Base-by-base conservation (phyloP, 2,888 invertebrate species). In the Lycaena phlaeas region DNA sequence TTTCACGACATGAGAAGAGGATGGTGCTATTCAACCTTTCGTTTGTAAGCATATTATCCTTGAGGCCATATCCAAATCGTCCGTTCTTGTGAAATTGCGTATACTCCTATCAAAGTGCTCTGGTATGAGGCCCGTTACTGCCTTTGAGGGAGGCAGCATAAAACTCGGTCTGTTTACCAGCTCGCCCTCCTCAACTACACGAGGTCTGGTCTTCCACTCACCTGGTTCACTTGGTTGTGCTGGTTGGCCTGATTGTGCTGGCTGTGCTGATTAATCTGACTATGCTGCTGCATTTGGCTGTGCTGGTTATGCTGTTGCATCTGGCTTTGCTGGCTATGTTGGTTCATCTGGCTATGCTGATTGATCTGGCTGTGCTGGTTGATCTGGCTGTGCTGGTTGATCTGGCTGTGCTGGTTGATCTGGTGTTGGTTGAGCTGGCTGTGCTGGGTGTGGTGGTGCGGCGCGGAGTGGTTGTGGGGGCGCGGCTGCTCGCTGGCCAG, bases 401-500 rank as follows among this genome's bases (percentile, higher is more conserved):
- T 15, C 3, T 30, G 12, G 14, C 26, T 6, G n/a, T n/a, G 6
- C n/a, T n/a, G n/a, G n/a, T n/a, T 18, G 15, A 28, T 39, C 34
- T 31, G 36, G n/a, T n/a, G n/a, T n/a, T n/a, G n/a, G 29, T 11
- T 14, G 22, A 10, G 34, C 7, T 12, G 6, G 12, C 22, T 2
- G 5, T 4, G 14, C 3, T 30, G 12, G 14, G 25, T 6, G 6
- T n/a, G n/a, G n/a, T n/a, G n/a, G n/a, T n/a, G n/a, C n/a, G n/a
- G n/a, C n/a, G n/a, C n/a, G 6, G 65, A 60, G 44, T 40, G 43
- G 37, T 42, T 31, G n/a, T 26, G 26, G 14, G 12, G 25, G 11
- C 55, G 56, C 0, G 65, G 68, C 38, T 58, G 56, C 38, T 82
- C 79, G 40, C 68, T 67, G 31, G 76, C 96, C 40, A 97, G 88